Evolutionary conservation across 2,113 vertebrate species (phyloP).

Genomic region (Neodon shergylaensis): DNA sequence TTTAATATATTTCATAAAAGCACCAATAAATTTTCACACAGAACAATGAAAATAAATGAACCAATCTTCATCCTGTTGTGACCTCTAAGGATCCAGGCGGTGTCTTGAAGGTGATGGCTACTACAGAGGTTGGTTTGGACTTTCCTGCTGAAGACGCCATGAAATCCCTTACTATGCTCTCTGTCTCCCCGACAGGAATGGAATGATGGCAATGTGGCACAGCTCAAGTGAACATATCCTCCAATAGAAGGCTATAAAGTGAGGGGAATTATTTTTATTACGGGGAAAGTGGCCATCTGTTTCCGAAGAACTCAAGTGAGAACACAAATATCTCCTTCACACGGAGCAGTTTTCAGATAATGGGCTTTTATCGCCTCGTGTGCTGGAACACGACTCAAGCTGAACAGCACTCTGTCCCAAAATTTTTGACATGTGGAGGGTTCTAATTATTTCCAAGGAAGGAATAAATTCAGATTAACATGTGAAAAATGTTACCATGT

Average conservation of each 20-base stretch:
- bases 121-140: not conserved
- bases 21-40: not conserved
- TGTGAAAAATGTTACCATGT: constrained; percentile 24
- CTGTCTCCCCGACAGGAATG: not conserved
- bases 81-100: not conserved
- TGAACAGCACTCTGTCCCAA: constrained; percentile 47
- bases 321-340: constrained; percentile 60
- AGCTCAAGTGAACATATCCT: constrained; percentile 58
- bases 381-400: constrained; percentile 25
- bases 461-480: constrained; percentile 60
- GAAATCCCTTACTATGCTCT: not conserved
- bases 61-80: not conserved
- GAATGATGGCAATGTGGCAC: not conserved
- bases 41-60: not conserved
- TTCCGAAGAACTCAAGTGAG: constrained; percentile 65
- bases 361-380: constrained; percentile 41
- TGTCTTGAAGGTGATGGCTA: not conserved
- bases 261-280: constrained; percentile 69
- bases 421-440: constrained; percentile 47
- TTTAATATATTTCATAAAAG: constrained; percentile 13
- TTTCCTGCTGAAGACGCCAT: not conserved
- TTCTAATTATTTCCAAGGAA: constrained; percentile 67
- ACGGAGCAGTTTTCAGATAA: constrained; percentile 68
- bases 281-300: constrained; percentile 62
- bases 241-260: constrained; percentile 59